Conservation (phyloP, 2,113 vertebrate genomes). For the Heteronetta atricapilla region DNA sequence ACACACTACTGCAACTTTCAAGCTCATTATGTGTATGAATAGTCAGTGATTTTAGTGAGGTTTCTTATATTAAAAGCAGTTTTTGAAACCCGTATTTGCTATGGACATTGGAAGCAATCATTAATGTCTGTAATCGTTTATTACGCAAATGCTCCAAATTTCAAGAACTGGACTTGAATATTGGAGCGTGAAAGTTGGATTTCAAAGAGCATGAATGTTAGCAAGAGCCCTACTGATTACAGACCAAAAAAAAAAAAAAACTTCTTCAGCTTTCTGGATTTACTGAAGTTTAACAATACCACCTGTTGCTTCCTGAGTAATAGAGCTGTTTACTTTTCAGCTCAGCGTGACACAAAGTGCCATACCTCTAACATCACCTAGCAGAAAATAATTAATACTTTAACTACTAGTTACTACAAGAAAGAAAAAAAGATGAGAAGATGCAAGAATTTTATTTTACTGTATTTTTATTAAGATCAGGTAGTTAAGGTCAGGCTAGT, state of each 20-base stretch:
- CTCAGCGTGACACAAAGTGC: not conserved
- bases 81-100: not conserved
- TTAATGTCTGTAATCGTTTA: not conserved
- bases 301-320: not conserved
- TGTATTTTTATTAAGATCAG: not conserved
- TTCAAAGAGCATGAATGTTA: not conserved
- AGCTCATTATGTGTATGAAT: not conserved
- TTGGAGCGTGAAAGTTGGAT: not conserved
- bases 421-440: not conserved
- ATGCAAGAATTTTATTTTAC: not conserved
- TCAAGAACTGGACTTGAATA: not conserved
- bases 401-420: not conserved
- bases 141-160: not conserved
- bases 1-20: not conserved
- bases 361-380: not conserved
- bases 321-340: not conserved
- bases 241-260: not conserved
- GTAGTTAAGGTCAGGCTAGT: not conserved
- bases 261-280: not conserved
- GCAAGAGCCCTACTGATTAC: not conserved
- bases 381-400: not conserved
- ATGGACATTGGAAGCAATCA: not conserved
- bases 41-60: not conserved
- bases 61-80: not conserved
- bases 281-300: not conserved